Conservation (phyloP, 2,113 vertebrate genomes). For the Oreochromis spilurus region DNA sequence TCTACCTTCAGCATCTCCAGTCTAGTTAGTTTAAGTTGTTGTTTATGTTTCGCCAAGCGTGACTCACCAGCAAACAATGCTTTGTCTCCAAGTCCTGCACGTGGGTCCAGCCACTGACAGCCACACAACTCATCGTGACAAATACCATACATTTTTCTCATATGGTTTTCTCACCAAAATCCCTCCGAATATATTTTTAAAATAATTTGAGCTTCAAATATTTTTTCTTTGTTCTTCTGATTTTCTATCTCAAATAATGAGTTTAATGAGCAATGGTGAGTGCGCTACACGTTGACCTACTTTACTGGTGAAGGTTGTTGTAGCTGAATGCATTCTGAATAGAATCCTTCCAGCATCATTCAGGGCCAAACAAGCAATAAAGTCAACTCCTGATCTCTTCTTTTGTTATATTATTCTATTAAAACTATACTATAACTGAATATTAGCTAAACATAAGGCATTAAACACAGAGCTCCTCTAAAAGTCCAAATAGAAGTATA, state of each 20-base stretch:
- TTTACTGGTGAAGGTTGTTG: not conserved
- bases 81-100: too few relatives aligned
- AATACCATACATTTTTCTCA: rapidly evolving
- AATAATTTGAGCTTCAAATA: not conserved
- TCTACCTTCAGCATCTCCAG: too few relatives aligned
- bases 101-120: too few relatives aligned
- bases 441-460: not conserved
- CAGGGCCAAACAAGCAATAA: not conserved
- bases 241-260: not conserved
- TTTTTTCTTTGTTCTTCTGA: not conserved
- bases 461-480: not conserved
- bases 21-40: too few relatives aligned
- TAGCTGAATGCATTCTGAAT: not conserved
- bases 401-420: not conserved
- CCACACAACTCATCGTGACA: too few relatives aligned
- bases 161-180: not conserved
- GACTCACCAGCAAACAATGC: too few relatives aligned
- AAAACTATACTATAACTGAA: not conserved
- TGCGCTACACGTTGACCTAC: not conserved
- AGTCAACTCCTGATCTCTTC: not conserved
- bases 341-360: not conserved
- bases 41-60: too few relatives aligned
- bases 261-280: not conserved
- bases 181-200: not conserved
- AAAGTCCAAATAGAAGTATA: not conserved